Percentiles rank a stretch among this genome's conserved stretches.
Evolutionary conservation across 2,888 invertebrate species (phyloP).

Genomic region (Heteromyza rotundicornis): DNA sequence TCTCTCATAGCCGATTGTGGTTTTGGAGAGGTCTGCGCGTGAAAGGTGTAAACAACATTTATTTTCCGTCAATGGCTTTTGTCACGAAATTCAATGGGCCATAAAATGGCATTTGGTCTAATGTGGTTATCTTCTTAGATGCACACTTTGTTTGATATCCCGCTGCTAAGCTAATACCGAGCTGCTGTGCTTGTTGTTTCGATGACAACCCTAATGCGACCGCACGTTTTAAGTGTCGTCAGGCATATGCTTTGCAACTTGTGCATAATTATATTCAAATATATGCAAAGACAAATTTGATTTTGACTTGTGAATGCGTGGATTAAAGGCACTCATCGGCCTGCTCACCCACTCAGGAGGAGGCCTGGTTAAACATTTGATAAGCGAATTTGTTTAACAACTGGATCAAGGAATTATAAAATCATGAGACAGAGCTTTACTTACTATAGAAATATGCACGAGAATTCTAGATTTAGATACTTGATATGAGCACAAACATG

Average conservation of each 20-base stretch:
- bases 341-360: not conserved
- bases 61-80: not conserved
- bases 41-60: slow-evolving; percentile 55
- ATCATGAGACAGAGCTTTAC: not conserved
- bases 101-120: slow-evolving; percentile 60
- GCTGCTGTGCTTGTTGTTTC: too few species aligned
- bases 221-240: slow-evolving; percentile 42
- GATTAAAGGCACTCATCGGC: not conserved
- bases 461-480: too few species aligned
- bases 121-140: slow-evolving; percentile 59
- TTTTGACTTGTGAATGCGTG: slow-evolving; percentile 20
- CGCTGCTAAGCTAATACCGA: too few species aligned
- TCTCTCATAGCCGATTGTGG: not conserved
- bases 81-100: slow-evolving; percentile 59
- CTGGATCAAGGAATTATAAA: not conserved
- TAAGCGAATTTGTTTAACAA: not conserved
- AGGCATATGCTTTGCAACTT: slow-evolving; percentile 8
- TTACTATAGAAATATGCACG: too few species aligned
- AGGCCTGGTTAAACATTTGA: not conserved
- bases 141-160: slow-evolving; percentile 51
- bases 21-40: slow-evolving; percentile 34
- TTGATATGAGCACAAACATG: too few species aligned
- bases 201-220: slow-evolving; percentile 50
- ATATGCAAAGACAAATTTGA: slow-evolving; percentile 55
- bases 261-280: slow-evolving; percentile 48